Base-by-base conservation (phyloP, 2,888 invertebrate species). In the Lagria hirta region DNA sequence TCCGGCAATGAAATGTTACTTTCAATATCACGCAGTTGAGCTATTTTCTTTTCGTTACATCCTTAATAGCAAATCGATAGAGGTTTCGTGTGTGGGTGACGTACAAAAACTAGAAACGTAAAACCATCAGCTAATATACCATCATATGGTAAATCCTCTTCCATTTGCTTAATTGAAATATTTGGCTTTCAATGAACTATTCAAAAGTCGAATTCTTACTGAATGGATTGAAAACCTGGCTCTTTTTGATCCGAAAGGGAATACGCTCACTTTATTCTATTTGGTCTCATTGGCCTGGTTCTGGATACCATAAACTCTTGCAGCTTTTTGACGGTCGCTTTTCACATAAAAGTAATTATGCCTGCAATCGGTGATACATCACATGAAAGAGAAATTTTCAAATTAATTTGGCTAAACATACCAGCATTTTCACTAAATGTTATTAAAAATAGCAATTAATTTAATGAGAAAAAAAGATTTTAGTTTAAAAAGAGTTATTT, bases 111-210 rank as follows among this genome's bases (percentile, higher is more conserved):
- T n/a, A n/a, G n/a, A n/a, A n/a, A 47, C 30, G 42, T 43, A 49
- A 54, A 49, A 52, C 47, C 49, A 55, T 51, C 51, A 57, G 57
- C 52, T 58, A 55, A 57, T 55, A 53, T 51, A 51, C 50, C 51
- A 55, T 52, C 61, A 60, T 61, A 64, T 64, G 64, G 60, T 61
- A 62, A 65, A 64, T 64, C 62, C 55, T 58, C 58, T 64, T 68
- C 70, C 71, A 71, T 70, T 71, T 70, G 63, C 66, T 61, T 71
- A 70, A 71, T 70, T 71, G 69, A 65, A 69, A 70, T 66, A 68
- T 71, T 68, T 58, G 64, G 64, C 65, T 67, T 62, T 64, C 62
- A 64, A 59, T 61, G 57, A 57, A 48, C 58, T 59, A 68, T 68
- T 68, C 64, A 70, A 69, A 65, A 64, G 66, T 67, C 66, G 63